Evolutionary conservation across 1,140 invertebrate species (phyloP), one percentile per base, ranked within the genome.

Genomic region (Steinernema khuongi): DNA sequence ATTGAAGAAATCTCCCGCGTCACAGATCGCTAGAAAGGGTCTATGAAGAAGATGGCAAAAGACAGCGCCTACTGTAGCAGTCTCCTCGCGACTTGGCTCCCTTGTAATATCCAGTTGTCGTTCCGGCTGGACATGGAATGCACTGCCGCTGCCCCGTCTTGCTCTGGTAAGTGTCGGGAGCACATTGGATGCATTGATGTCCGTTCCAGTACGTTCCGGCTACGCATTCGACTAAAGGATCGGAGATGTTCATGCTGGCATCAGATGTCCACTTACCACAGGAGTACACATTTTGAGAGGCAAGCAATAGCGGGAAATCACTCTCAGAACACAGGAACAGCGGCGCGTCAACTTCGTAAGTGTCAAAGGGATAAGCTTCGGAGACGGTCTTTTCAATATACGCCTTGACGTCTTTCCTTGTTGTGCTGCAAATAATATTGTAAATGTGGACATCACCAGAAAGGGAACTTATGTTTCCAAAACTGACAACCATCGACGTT

Each of bases 1-100:
- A 26, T 60, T 60, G 50, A 60, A 60, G 50, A 60, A 60, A 60
- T 60, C 50, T 7, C 50, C 50, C 7, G 50, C 50, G 26, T 60
- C 50, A 22, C 50, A 60, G 11, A 60, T 60, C 26, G 50, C 50
- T 60, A 60, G 22, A 60, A n/a, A n/a, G n/a, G n/a, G n/a, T 11
- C 11, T 4, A 60, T 26, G 14, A 14, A 60, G 14, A 26, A 11
- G 7, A n/a, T 60, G 36, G 50, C 26, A 7, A 14, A 14, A 60
- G 14, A n/a, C 19, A 26, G 7, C 19, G 26, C 50, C 26, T 22
- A 60, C 50, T 60, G 19, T 60, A 60, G 50, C 50, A 60, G 50
- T 60, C 50, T 60, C 50, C 50, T 4, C 11, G 50, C 14, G 50
- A 60, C 26, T 60, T 60, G 50, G 50, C 50, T 26, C 50, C 50